A percentile compares a stretch with the other conserved stretches of the same genome.
These are phyloP conservation scores for Falco cherrug DNA, from an alignment of 2,797 vertebrate species.

Conservation along the genomic window DNA sequence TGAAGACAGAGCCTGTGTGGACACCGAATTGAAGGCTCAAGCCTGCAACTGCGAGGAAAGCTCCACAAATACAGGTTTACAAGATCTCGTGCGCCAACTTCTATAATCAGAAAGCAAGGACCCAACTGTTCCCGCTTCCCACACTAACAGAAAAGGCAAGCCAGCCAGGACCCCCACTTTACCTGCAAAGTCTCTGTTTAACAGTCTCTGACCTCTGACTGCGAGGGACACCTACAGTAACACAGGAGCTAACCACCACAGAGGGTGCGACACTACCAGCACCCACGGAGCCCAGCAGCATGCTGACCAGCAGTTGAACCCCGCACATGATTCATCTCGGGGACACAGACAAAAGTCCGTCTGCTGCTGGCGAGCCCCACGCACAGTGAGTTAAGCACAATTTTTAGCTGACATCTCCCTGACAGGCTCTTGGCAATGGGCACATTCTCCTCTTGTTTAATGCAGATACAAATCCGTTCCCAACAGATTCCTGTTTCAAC, in stretches of 20 bases:
- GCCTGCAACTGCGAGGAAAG: not conserved
- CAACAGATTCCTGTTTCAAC: not conserved
- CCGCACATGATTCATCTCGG: not conserved
- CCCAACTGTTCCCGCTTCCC: not conserved
- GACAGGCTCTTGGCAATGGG: not conserved
- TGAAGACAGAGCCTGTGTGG: not conserved
- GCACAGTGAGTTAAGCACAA: not conserved
- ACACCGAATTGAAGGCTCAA: not conserved
- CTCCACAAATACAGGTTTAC: not conserved
- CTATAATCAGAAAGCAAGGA: not conserved
- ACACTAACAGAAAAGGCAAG: not conserved
- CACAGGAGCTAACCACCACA: accelerated
- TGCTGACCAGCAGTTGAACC: not conserved
- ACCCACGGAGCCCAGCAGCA: not conserved
- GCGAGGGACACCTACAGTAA: not conserved
- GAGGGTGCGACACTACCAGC: not conserved
- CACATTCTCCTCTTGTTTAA: not conserved
- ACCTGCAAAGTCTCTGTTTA: not conserved
- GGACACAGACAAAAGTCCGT: not conserved
- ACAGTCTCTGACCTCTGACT: not conserved
- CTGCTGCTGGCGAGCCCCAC: not conserved
- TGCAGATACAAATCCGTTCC: not conserved
- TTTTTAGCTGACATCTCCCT: not conserved
- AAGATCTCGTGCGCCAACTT: not conserved
- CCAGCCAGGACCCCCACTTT: not conserved